Percentiles rank a stretch among this genome's conserved stretches.
Evolutionary conservation across 35 echinoderm and acorn worm genomes (phyloP).

Genomic region (Patiria miniata): DNA sequence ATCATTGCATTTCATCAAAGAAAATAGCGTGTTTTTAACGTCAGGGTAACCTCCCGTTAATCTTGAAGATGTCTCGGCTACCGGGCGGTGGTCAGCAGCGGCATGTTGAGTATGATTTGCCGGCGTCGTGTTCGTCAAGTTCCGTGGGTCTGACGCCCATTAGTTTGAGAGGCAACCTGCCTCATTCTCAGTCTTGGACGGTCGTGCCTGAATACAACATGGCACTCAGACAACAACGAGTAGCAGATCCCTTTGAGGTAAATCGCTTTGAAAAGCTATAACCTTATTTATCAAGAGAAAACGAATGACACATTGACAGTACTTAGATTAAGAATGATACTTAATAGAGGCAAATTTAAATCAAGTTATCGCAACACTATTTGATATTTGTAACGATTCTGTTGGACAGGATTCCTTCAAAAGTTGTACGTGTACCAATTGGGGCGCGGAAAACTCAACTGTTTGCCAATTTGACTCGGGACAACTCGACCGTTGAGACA

Average conservation of each 20-base stretch:
- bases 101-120: conserved; percentile 1
- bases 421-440: not conserved
- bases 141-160: conserved; percentile 37
- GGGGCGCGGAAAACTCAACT: not conserved
- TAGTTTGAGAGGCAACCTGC: not conserved
- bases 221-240: conserved; percentile 30
- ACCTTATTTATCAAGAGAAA: not conserved
- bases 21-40: not conserved
- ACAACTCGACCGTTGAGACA: no score
- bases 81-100: not conserved
- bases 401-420: not conserved
- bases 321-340: not conserved
- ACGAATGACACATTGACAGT: no score
- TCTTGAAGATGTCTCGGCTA: not conserved
- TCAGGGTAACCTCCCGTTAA: not conserved
- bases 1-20: not conserved
- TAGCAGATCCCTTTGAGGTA: conserved; percentile 34
- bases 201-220: conserved; percentile 51
- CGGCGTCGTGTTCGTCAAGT: conserved; percentile 33
- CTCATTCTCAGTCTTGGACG: conserved; percentile 51
- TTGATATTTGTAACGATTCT: not conserved
- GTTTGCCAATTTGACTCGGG: no score
- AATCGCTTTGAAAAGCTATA: not conserved
- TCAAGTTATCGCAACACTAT: not conserved
- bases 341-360: not conserved